Percentiles rank a stretch among this genome's conserved stretches.
phyloP scores from a whole-genome alignment of 2,888 invertebrate species.

The Liopterus haemorrhoidalis region DNA sequence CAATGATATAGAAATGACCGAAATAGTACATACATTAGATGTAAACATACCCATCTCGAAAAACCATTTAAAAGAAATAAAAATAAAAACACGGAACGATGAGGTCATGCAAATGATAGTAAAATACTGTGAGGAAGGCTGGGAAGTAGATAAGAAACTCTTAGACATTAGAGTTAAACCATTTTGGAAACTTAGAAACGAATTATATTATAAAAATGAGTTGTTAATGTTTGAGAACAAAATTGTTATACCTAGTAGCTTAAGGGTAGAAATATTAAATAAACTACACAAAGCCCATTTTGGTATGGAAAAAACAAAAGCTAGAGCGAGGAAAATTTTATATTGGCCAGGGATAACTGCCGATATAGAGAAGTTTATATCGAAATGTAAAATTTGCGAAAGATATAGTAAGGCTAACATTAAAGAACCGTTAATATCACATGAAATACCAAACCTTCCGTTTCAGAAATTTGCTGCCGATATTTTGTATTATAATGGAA shows the following conservation, averaged over 20 bases:
- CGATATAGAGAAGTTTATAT: constrained; percentile 22
- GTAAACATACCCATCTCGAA: no score
- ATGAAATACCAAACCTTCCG: constrained; percentile 10
- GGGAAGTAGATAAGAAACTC: not conserved
- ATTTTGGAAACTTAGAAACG: constrained; percentile 22
- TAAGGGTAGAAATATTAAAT: constrained; percentile 23
- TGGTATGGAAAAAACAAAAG: constrained; percentile 26
- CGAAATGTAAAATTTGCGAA: constrained; percentile 12
- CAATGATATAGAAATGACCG: not conserved
- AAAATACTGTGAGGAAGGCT: no score
- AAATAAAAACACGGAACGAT: no score
- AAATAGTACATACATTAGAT: not conserved
- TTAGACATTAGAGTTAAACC: constrained; percentile 11
- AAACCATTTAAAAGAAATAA: no score
- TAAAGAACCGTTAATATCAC: constrained; percentile 12
- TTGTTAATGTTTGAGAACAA: constrained; percentile 24
- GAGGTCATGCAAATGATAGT: no score
- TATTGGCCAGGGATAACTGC: constrained; percentile 25
- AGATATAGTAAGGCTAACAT: not conserved
- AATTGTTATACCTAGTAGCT: constrained; percentile 23
- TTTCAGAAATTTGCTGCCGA: constrained; percentile 13
- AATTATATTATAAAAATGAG: constrained; percentile 18
- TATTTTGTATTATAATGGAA: constrained; percentile 8
- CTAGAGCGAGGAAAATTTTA: constrained; percentile 21
- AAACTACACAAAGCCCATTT: constrained; percentile 25